A percentile compares a stretch with the other conserved stretches of the same genome.
Conservation (phyloP, 2,888 invertebrate genomes). For the Pinctada fucata region DNA sequence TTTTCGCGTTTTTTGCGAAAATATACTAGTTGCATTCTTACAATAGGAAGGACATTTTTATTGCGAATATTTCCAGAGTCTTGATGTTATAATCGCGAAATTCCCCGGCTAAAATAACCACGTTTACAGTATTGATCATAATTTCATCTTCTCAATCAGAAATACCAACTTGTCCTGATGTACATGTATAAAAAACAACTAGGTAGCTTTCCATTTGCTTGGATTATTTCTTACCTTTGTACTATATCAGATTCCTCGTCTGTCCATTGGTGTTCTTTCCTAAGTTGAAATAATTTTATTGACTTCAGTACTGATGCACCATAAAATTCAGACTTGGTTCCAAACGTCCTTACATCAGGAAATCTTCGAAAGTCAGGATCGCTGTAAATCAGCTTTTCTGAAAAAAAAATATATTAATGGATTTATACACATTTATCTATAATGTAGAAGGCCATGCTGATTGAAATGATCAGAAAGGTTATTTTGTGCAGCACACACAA, state of each 20-base stretch:
- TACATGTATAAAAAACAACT: too few species aligned
- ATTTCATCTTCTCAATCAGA: too few species aligned
- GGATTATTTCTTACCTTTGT: background rate
- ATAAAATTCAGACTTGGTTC: background rate
- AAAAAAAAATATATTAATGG: slow-evolving; percentile 28
- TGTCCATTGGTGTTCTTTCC: background rate
- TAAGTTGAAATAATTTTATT: background rate
- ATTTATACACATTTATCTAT: background rate
- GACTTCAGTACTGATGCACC: background rate
- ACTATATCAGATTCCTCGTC: background rate
- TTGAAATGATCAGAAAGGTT: background rate
- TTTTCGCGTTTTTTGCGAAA: too few species aligned
- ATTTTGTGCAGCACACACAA: too few species aligned
- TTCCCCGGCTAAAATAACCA: too few species aligned
- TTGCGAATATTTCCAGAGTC: too few species aligned
- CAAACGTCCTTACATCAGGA: background rate
- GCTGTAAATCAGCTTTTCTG: slow-evolving; percentile 58
- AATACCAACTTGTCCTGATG: too few species aligned
- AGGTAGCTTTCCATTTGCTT: too few species aligned
- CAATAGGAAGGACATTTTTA: too few species aligned
- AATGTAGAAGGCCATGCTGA: background rate
- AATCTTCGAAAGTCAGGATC: slow-evolving; percentile 46
- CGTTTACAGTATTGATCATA: too few species aligned
- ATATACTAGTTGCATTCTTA: too few species aligned
- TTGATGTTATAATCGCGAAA: too few species aligned